phyloP scores from a whole-genome alignment of 2,113 vertebrate species.

The Falco punctatus region DNA sequence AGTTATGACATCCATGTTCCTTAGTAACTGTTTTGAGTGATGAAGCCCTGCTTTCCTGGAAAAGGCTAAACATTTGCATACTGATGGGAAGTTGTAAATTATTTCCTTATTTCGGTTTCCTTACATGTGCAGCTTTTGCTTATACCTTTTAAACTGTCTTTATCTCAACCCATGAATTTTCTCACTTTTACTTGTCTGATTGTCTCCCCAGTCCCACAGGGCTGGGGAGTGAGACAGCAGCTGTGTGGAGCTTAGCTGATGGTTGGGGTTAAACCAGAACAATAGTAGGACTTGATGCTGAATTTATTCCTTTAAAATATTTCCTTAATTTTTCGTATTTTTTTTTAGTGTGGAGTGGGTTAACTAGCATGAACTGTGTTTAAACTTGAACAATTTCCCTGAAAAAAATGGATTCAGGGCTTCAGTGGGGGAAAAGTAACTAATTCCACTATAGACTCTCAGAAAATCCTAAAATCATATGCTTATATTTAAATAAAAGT shows the following conservation, averaged over 20 bases:
- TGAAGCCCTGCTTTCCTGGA: neutral
- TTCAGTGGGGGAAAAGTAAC: neutral
- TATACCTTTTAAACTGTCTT: neutral
- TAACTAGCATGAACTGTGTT: neutral
- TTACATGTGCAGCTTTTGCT: neutral
- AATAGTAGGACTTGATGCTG: neutral
- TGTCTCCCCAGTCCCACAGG: neutral
- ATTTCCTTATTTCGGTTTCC: neutral
- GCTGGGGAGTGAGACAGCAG: accelerated
- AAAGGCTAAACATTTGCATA: neutral
- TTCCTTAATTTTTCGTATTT: neutral
- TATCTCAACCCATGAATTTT: neutral
- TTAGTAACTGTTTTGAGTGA: neutral
- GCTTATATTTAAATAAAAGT: neutral
- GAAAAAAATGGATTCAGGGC: neutral
- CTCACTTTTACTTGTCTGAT: neutral
- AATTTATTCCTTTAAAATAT: neutral
- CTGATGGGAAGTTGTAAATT: neutral
- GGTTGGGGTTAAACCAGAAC: neutral
- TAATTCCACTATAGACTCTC: neutral
- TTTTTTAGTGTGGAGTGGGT: neutral
- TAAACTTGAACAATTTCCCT: neutral
- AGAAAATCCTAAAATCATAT: neutral
- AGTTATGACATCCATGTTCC: neutral
- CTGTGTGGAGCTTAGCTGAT: neutral